Percentiles rank a stretch among this genome's conserved stretches.
phyloP scores from a whole-genome alignment of 2,113 vertebrate genomes.

The Dicerorhinus sumatrensis region DNA sequence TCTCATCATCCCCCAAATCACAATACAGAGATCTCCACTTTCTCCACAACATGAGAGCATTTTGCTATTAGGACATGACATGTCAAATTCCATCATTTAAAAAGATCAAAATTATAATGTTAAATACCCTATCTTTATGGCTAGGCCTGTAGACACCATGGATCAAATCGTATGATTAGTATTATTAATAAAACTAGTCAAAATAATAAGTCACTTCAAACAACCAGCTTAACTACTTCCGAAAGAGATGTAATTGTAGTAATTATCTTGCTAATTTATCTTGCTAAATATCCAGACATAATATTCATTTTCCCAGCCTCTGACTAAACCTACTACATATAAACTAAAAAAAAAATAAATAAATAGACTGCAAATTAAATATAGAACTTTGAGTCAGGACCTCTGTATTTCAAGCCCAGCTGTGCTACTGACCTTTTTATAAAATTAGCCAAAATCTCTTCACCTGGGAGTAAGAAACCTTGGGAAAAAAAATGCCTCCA shows the following conservation, averaged over 20 bases:
- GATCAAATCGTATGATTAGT: neutral
- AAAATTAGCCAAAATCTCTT: constrained; percentile 68
- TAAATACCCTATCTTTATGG: neutral
- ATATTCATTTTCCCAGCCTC: constrained; percentile 55
- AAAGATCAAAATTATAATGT: neutral
- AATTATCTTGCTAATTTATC: neutral
- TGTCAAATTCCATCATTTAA: neutral
- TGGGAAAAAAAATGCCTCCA: neutral
- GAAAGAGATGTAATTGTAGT: neutral
- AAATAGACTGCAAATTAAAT: constrained; percentile 48
- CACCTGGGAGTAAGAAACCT: constrained; percentile 67
- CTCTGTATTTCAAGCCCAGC: constrained; percentile 65
- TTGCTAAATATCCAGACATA: constrained; percentile 46
- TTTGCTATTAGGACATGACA: neutral
- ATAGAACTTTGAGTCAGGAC: constrained; percentile 65
- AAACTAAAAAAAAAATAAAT: neutral
- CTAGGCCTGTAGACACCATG: neutral
- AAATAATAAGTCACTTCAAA: constrained; percentile 45
- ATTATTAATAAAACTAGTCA: constrained; percentile 48
- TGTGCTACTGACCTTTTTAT: constrained; percentile 66
- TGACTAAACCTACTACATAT: constrained; percentile 59
- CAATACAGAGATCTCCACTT: neutral
- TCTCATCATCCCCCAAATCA: neutral
- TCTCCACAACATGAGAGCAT: neutral
- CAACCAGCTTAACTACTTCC: constrained; percentile 24